Evolutionary conservation across 2,113 vertebrate species (phyloP).

Genomic region (Chelonoidis abingdonii): DNA sequence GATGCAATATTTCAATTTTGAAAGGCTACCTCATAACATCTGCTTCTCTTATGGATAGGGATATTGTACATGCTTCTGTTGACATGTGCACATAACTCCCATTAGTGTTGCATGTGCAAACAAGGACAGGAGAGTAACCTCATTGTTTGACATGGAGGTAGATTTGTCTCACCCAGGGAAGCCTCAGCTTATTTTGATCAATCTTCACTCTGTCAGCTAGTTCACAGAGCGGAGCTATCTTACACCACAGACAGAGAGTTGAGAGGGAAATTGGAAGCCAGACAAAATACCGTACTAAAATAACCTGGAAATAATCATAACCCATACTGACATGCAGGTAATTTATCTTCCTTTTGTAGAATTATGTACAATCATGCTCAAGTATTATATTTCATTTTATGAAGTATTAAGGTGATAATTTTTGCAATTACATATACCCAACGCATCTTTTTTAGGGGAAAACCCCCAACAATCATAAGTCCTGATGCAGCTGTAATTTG

Average conservation of each 20-base stretch:
- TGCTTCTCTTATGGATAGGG: not conserved
- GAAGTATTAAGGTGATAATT: not conserved
- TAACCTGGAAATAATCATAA: not conserved
- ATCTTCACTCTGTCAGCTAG: not conserved
- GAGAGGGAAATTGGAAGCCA: not conserved
- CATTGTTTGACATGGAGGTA: not conserved
- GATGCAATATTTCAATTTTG: not conserved
- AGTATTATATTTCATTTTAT: not conserved
- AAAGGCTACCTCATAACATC: not conserved
- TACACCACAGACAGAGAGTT: not conserved
- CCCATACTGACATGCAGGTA: not conserved
- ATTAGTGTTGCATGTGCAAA: not conserved
- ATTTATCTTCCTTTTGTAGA: not conserved
- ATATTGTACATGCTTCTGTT: not conserved
- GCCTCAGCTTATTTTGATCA: not conserved
- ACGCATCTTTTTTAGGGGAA: not conserved
- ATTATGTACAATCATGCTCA: not conserved
- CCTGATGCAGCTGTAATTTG: not conserved
- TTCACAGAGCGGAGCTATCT: rapidly evolving
- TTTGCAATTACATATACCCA: not conserved
- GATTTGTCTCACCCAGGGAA: not conserved
- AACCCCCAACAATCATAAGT: not conserved
- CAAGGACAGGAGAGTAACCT: not conserved
- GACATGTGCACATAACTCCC: not conserved
- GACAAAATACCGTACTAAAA: not conserved